These are phyloP conservation scores for Heteromurus nitidus DNA, from an alignment of 2,888 invertebrate species.

Conservation along the genomic window DNA sequence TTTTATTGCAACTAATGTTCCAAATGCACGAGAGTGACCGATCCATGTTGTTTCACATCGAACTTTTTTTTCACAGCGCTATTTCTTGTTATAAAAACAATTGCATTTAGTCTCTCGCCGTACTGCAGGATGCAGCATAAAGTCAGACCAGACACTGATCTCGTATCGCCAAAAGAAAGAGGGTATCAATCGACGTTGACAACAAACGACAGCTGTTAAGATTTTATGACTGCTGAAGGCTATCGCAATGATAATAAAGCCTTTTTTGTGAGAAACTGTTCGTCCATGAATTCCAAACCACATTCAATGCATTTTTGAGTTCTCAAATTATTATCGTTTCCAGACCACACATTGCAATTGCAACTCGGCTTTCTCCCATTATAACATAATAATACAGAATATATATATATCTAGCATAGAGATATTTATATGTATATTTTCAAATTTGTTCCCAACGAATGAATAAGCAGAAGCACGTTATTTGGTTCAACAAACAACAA, in stretches of 20 bases:
- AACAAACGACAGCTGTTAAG: background rate
- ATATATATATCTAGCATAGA: background rate
- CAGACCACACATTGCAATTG: no score
- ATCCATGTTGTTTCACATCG: background rate
- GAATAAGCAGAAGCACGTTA: slow-evolving; percentile 27
- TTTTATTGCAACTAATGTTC: background rate
- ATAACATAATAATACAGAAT: no score
- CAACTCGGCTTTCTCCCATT: no score
- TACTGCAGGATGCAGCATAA: no score
- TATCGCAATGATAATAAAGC: background rate
- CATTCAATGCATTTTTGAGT: background rate
- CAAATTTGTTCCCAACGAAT: background rate
- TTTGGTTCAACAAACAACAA: slow-evolving; percentile 62
- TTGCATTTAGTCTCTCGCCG: no score
- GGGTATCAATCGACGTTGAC: background rate
- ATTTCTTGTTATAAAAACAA: no score
- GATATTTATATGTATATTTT: background rate
- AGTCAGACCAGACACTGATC: no score
- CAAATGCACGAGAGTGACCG: background rate
- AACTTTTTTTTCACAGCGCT: no score
- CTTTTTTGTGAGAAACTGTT: slow-evolving; percentile 11
- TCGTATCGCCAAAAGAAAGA: no score
- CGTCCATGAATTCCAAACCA: slow-evolving; percentile 28
- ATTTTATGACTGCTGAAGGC: slow-evolving; percentile 1
- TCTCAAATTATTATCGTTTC: no score